Conservation (phyloP, 64 coral and sea anemone genomes). For the Anthopleura sola region DNA sequence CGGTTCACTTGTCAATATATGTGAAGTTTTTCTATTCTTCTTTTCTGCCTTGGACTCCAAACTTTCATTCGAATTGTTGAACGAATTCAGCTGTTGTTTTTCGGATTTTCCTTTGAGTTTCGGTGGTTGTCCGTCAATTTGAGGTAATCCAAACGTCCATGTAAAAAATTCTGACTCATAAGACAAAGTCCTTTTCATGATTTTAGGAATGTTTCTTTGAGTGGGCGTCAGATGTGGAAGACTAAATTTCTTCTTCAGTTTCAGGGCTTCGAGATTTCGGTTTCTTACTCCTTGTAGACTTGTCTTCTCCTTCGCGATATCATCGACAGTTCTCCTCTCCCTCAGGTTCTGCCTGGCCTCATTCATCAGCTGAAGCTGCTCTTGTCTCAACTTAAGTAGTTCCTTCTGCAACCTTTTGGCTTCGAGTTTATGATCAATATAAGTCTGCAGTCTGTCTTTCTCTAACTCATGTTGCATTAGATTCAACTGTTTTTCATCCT, state of each 20-base stretch:
- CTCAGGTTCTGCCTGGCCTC: constrained; percentile 49
- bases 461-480: constrained; percentile 56
- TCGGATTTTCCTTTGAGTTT: neutral
- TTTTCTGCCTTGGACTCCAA: neutral
- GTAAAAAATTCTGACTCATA: constrained; percentile 85
- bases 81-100: constrained; percentile 3
- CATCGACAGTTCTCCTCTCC: constrained; percentile 64
- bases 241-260: constrained; percentile 55
- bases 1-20: neutral
- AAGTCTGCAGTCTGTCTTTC: constrained; percentile 48
- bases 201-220: constrained; percentile 68
- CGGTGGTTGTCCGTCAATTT: constrained; percentile 10
- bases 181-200: constrained; percentile 56
- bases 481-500: constrained; percentile 46
- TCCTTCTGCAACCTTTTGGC: constrained; percentile 69
- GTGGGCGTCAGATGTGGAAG: constrained; percentile 67
- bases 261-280: constrained; percentile 35
- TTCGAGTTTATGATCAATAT: constrained; percentile 74
- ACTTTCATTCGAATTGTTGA: neutral
- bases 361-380: constrained; percentile 53
- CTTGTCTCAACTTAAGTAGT: constrained; percentile 49
- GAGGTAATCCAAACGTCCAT: constrained; percentile 76
- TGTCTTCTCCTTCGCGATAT: constrained; percentile 65
- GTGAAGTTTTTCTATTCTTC: neutral
- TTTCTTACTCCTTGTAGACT: constrained; percentile 5